Percentiles rank a stretch among this genome's conserved stretches.
phyloP scores from a whole-genome alignment of 2,888 invertebrate genomes.

The Pyralis farinalis region DNA sequence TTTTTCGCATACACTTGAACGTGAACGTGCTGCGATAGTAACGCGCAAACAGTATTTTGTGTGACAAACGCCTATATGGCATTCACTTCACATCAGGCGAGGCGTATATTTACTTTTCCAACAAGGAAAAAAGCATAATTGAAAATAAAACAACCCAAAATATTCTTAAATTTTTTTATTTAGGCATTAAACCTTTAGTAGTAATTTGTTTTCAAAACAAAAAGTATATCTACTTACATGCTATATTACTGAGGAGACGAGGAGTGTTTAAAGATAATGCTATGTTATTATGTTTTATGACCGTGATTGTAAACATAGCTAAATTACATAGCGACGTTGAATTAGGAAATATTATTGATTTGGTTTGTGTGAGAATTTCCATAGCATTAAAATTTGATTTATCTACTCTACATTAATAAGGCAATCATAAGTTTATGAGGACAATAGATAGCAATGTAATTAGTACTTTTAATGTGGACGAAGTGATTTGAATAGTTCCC shows the following conservation, averaged over 20 bases:
- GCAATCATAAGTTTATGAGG: constrained; percentile 24
- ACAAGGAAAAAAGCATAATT: no score
- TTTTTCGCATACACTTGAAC: no score
- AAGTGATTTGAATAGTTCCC: constrained; percentile 35
- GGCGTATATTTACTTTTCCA: no score
- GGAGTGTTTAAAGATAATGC: neutral
- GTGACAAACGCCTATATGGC: no score
- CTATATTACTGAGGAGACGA: neutral
- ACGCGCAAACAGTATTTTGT: no score
- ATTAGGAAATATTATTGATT: neutral
- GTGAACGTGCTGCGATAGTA: no score
- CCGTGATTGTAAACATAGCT: neutral
- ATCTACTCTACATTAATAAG: constrained; percentile 11
- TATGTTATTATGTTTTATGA: neutral
- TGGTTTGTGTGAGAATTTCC: constrained; percentile 2
- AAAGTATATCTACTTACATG: neutral
- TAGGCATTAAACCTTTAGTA: constrained; percentile 2
- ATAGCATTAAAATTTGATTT: neutral
- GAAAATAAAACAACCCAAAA: neutral
- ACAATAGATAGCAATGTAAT: neutral
- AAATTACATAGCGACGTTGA: constrained; percentile 5
- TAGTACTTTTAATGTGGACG: constrained; percentile 9
- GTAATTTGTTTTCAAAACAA: constrained; percentile 2
- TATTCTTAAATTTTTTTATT: neutral
- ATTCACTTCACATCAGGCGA: no score